phyloP scores from a whole-genome alignment of 2,113 vertebrate genomes.

The Brachyhypopomus gauderio region DNA sequence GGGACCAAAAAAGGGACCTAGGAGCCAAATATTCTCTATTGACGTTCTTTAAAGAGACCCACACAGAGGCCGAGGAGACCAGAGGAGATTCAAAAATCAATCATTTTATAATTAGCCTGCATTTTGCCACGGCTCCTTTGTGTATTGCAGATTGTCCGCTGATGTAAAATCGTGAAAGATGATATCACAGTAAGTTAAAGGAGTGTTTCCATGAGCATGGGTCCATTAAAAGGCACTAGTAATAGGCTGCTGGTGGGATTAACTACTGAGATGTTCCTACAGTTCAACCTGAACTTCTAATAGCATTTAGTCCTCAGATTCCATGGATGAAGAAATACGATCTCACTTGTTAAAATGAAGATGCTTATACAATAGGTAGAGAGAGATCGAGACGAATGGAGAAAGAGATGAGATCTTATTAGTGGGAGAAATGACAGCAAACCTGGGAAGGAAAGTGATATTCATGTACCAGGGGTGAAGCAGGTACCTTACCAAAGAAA shows the following conservation, averaged over 20 bases:
- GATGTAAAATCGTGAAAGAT: background rate
- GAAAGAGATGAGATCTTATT: background rate
- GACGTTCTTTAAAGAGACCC: background rate
- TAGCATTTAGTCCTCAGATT: background rate
- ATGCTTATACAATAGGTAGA: background rate
- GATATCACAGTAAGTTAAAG: background rate
- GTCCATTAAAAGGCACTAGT: background rate
- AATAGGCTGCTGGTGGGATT: too few relatives aligned
- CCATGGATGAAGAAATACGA: too few relatives aligned
- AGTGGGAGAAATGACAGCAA: background rate
- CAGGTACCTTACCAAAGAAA: too few relatives aligned
- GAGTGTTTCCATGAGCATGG: background rate
- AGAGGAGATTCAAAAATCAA: background rate
- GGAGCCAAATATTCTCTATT: background rate
- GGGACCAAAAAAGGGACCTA: background rate
- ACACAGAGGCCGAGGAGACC: background rate
- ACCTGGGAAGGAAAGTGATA: background rate
- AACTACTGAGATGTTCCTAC: background rate
- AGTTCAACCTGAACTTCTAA: background rate
- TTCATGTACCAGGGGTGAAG: background rate
- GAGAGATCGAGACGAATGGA: background rate
- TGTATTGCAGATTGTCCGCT: background rate
- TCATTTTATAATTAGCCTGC: constrained; percentile 2
- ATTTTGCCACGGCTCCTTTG: background rate
- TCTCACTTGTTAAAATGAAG: background rate